Conservation (phyloP, 2,113 vertebrate genomes). For the Himantopus leucocephalus region DNA sequence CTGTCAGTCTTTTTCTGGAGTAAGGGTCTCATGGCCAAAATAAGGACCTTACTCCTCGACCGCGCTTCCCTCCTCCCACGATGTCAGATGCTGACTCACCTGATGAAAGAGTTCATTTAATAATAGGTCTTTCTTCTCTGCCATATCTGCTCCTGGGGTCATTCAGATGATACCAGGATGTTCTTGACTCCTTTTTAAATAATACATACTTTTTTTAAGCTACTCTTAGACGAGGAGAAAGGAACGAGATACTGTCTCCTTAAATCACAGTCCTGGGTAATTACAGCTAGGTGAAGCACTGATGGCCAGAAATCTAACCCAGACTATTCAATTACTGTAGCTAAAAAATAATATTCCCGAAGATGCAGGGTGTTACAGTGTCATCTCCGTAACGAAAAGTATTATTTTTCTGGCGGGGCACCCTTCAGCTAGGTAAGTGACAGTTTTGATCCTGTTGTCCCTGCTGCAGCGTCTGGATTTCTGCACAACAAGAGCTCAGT, state of each 20-base stretch:
- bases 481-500: background rate
- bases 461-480: background rate
- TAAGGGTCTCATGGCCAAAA: background rate
- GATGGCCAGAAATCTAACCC: background rate
- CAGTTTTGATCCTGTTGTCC: background rate
- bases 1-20: background rate
- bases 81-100: background rate
- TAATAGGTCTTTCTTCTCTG: background rate
- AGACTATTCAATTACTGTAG: background rate
- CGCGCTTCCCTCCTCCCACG: rapidly evolving
- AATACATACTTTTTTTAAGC: background rate
- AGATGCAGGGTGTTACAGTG: background rate
- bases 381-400: background rate
- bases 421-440: background rate
- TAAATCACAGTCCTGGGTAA: background rate
- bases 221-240: background rate
- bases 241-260: background rate
- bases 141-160: background rate
- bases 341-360: background rate
- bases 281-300: background rate
- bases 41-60: background rate
- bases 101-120: background rate
- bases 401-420: background rate
- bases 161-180: background rate
- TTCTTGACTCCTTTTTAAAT: background rate